Percentiles rank a stretch among this genome's conserved stretches.
Conservation (phyloP, 2,797 vertebrate genomes). For the Caiman crocodilus region DNA sequence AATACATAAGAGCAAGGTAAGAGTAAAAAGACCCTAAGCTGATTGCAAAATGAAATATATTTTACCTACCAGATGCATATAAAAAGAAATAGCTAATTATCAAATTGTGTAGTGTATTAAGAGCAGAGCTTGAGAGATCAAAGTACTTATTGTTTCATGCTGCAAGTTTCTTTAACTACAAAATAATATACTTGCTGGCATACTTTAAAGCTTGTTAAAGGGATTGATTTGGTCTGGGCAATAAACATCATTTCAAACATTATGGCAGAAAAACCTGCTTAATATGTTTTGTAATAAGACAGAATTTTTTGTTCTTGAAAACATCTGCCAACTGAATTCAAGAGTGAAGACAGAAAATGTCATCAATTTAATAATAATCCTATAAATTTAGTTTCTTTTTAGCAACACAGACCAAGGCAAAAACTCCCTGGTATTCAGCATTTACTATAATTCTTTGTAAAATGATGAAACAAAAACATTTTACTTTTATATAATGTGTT, state of each 20-base stretch:
- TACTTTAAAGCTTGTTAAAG: slow-evolving; percentile 79
- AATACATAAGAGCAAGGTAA: neutral
- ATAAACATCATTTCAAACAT: slow-evolving; percentile 85
- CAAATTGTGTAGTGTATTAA: slow-evolving; percentile 57
- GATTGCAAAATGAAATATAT: slow-evolving; percentile 32
- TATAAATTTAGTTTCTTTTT: slow-evolving; percentile 78
- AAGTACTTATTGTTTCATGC: slow-evolving; percentile 78
- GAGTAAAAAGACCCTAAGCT: slow-evolving; percentile 15
- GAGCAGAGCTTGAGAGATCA: slow-evolving; percentile 75
- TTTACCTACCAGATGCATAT: slow-evolving; percentile 54
- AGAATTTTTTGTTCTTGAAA: slow-evolving; percentile 85
- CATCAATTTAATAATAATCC: slow-evolving; percentile 82
- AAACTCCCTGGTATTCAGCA: slow-evolving; percentile 73
- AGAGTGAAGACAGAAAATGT: slow-evolving; percentile 85
- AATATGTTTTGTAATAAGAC: slow-evolving; percentile 83
- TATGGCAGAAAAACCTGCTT: slow-evolving; percentile 82
- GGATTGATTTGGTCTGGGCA: slow-evolving; percentile 81
- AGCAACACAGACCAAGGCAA: slow-evolving; percentile 67
- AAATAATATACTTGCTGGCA: slow-evolving; percentile 80
- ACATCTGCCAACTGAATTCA: slow-evolving; percentile 84
- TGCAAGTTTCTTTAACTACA: slow-evolving; percentile 77
- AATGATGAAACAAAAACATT: slow-evolving; percentile 79
- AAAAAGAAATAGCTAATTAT: slow-evolving; percentile 48
- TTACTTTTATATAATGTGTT: slow-evolving; percentile 81
- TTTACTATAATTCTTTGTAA: slow-evolving; percentile 73